A percentile compares a stretch with the other conserved stretches of the same genome.
Evolutionary conservation across 2,797 vertebrate species (phyloP).

Genomic region (Sebastiscus tertius): DNA sequence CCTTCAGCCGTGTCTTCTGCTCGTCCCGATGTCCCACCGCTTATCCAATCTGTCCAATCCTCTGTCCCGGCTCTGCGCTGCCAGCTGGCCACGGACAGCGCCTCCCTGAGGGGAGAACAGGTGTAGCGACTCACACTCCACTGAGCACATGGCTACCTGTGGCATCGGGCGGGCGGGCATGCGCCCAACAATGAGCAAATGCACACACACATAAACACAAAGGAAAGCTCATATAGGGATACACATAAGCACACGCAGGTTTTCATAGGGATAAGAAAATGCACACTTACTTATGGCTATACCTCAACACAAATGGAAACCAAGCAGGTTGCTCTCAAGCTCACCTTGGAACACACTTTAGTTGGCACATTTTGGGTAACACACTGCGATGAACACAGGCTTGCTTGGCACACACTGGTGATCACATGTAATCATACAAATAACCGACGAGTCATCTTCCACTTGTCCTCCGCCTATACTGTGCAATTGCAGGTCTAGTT

Average conservation of each 20-base stretch:
- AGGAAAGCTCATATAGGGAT: background rate
- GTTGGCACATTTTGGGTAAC: conserved; percentile 17
- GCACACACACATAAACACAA: background rate
- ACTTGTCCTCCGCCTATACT: conserved; percentile 1
- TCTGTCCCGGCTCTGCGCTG: conserved; percentile 60
- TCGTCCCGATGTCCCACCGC: conserved; percentile 70
- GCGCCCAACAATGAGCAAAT: conserved; percentile 38
- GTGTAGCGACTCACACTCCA: conserved; percentile 78
- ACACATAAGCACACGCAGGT: background rate
- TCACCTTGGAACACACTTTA: background rate
- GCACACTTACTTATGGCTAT: background rate
- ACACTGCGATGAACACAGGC: conserved; percentile 31
- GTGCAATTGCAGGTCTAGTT: conserved; percentile 12
- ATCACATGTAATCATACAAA: conserved; percentile 31
- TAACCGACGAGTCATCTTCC: conserved; percentile 25
- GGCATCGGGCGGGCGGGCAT: conserved; percentile 59
- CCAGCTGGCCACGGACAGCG: conserved; percentile 77
- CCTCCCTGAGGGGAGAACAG: conserved; percentile 79
- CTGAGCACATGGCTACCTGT: conserved; percentile 78
- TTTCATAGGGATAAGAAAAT: background rate
- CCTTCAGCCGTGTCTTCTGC: conserved; percentile 72
- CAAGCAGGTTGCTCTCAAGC: background rate
- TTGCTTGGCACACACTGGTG: conserved; percentile 2
- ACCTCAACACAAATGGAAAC: background rate
- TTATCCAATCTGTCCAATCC: conserved; percentile 78